These are phyloP conservation scores for Eupithecia tripunctaria DNA, from an alignment of 2,888 invertebrate species.

Conservation along the genomic window DNA sequence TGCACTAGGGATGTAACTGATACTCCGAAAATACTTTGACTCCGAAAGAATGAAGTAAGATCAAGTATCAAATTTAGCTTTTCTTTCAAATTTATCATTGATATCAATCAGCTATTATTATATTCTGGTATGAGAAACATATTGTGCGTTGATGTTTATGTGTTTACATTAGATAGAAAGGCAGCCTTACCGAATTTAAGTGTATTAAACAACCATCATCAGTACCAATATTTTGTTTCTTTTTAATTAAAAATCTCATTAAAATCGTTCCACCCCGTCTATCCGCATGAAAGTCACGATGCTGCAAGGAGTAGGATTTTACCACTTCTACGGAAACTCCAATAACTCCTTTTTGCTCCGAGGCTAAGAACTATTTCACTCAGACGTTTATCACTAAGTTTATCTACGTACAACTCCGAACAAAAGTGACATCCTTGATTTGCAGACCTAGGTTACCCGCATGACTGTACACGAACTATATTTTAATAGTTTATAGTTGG, in stretches of 20 bases:
- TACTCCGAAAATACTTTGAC: constrained; percentile 22
- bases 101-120: background rate
- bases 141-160: background rate
- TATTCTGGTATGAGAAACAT: background rate
- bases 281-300: background rate
- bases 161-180: background rate
- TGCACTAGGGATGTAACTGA: constrained; percentile 37
- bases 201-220: background rate
- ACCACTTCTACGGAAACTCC: background rate
- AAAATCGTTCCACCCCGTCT: background rate
- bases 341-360: background rate
- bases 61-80: background rate
- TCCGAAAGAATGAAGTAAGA: constrained; percentile 17
- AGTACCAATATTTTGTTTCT: background rate
- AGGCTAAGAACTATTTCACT: background rate
- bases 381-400: background rate
- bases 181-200: background rate
- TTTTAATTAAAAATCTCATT: background rate
- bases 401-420: constrained; percentile 15
- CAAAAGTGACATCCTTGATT: constrained; percentile 25
- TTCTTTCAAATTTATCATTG: background rate
- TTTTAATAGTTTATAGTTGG: constrained; percentile 64
- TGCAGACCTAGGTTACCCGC: constrained; percentile 53
- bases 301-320: background rate
- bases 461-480: constrained; percentile 47